These are phyloP conservation scores for Pherbina coryleti DNA, from an alignment of 2,888 invertebrate species.

Conservation along the genomic window DNA sequence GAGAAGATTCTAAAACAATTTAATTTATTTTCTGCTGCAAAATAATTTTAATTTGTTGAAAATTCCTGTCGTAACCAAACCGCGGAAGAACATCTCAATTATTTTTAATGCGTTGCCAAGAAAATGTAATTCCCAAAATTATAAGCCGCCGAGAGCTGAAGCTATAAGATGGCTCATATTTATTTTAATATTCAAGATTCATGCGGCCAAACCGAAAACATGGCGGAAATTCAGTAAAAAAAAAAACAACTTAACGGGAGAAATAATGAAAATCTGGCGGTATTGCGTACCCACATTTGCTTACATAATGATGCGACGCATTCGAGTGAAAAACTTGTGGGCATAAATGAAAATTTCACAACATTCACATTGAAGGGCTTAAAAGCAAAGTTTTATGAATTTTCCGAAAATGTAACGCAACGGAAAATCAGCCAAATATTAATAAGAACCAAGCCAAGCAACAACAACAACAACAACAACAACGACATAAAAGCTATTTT, in stretches of 20 bases:
- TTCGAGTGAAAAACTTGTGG: neutral
- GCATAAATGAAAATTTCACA: neutral
- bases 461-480: neutral
- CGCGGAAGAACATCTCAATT: constrained; percentile 12
- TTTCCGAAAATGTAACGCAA: neutral
- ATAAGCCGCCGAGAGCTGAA: neutral
- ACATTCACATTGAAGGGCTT: neutral
- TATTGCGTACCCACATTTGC: neutral
- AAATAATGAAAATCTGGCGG: too few species aligned
- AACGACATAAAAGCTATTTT: neutral
- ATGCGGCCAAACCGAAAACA: neutral
- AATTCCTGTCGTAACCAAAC: neutral
- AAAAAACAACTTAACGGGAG: too few species aligned
- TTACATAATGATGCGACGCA: neutral
- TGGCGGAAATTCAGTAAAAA: neutral
- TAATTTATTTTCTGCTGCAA: too few species aligned
- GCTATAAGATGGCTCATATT: constrained; percentile 7
- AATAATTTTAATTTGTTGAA: neutral
- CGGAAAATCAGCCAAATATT: neutral
- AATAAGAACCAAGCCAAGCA: neutral
- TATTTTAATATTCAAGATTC: neutral
- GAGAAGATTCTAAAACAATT: too few species aligned
- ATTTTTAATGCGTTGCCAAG: constrained; percentile 23
- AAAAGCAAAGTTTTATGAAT: neutral
- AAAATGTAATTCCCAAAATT: constrained; percentile 12